Evolutionary conservation across 2,113 vertebrate genomes (phyloP), one percentile per base, ranked within the genome.

Genomic region (Lanius collurio): DNA sequence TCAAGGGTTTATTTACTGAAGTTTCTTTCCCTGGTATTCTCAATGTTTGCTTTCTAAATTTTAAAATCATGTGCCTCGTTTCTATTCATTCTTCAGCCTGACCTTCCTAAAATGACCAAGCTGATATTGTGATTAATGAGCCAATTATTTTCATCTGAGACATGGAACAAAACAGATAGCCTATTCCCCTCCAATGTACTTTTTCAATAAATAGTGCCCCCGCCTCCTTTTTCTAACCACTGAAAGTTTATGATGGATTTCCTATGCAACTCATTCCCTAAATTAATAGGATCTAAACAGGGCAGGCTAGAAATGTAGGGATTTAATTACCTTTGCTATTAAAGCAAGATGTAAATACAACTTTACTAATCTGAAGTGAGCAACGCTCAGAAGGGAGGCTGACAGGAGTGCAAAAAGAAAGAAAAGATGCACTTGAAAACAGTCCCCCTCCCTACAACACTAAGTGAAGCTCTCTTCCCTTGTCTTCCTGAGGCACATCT

Each of bases 121-220:
- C 60, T 79, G 69, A 95, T 96, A 95, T 46, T 82, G 65, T 97
- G 97, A 98, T 98, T 97, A 98, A 97, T 97, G 97, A 98, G 95
- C 86, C 91, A 97, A 98, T 98, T 98, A 97, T 96, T 97, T 97
- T 95, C 77, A 87, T 81, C 74, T 94, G 73, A 97, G 93, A 98
- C 89, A 92, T 56, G 18, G 55, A 95, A 94, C 80, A 97, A 97
- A 98, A 97, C 85, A 97, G 97, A 98, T 96, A 97, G 94, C 84
- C 87, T 91, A 93, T 96, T 94, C 95, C 89, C 74, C 80, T 95
- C 94, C 95, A 94, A 95, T 98, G 96, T 95, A 96, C 81, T 93
- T 87, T 96, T 96, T 96, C 84, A 96, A 96, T 97, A 98, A 97
- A 95, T 93, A 95, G 44, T 28, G 71, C 53, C 62, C 28, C 26